Evolutionary conservation across 2,888 invertebrate species (phyloP).

Genomic region (Synergus japonicus): DNA sequence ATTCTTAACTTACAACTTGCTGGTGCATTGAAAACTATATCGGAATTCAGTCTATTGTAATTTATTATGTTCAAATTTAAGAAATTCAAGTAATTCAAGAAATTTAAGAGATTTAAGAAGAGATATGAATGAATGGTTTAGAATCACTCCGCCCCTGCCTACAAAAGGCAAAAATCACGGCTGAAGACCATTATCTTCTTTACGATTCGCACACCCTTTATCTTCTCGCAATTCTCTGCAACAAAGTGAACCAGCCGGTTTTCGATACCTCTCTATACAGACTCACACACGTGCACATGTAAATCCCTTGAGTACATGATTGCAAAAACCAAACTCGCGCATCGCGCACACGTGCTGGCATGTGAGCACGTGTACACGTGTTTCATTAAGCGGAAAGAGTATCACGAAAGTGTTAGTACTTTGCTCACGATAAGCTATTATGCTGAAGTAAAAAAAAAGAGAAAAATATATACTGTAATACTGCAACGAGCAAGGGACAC

Average conservation of each 20-base stretch:
- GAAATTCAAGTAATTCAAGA: no score
- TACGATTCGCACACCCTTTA: conserved; percentile 67
- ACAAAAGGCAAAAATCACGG: conserved; percentile 46
- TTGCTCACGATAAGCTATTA: background rate
- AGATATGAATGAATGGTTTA: background rate
- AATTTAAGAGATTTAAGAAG: no score
- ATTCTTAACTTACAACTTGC: background rate
- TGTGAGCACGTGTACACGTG: conserved; percentile 7
- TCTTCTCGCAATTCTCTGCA: conserved; percentile 57
- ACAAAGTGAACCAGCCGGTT: conserved; percentile 67
- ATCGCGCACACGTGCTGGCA: conserved; percentile 7
- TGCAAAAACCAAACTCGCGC: background rate
- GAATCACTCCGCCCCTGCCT: background rate
- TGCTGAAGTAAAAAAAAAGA: background rate
- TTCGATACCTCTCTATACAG: conserved; percentile 55
- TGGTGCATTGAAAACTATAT: no score
- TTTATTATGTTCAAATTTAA: no score
- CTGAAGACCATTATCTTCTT: conserved; percentile 65
- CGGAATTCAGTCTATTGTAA: no score
- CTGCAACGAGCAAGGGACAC: background rate
- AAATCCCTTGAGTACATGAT: background rate
- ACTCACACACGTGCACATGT: background rate
- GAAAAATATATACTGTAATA: background rate
- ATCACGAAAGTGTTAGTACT: conserved; percentile 10
- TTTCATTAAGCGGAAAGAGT: conserved; percentile 10